Conservation (phyloP, 1,140 invertebrate genomes). For the Trigoniulus corallinus region DNA sequence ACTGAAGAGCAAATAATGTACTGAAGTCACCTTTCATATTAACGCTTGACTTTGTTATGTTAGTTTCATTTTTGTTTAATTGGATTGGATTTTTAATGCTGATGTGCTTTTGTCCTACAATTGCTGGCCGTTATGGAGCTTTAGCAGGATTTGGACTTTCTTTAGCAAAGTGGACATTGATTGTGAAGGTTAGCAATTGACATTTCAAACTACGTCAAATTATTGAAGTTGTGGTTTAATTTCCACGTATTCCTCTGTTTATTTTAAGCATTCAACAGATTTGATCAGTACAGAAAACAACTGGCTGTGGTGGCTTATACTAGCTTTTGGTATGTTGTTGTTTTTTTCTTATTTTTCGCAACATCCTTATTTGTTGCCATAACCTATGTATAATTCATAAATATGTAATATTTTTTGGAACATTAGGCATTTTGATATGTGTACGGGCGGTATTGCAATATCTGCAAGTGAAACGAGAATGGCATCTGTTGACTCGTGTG, state of each 20-base stretch:
- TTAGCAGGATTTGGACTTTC: slow-evolving; percentile 80
- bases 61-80: slow-evolving; percentile 77
- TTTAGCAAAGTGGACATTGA: slow-evolving; percentile 83
- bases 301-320: slow-evolving; percentile 78
- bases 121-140: slow-evolving; percentile 80
- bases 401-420: slow-evolving; percentile 8
- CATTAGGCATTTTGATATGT: slow-evolving; percentile 62
- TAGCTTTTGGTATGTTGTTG: slow-evolving; percentile 69
- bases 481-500: slow-evolving; percentile 63
- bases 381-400: not conserved
- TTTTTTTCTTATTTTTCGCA: too few species aligned
- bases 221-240: not conserved
- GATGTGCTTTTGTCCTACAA: slow-evolving; percentile 84
- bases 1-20: not conserved
- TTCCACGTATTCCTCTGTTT: too few species aligned
- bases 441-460: slow-evolving; percentile 75
- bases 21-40: slow-evolving; percentile 2
- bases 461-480: slow-evolving; percentile 72
- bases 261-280: slow-evolving; percentile 49
- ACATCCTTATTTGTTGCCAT: too few species aligned
- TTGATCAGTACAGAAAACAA: slow-evolving; percentile 59
- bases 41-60: slow-evolving; percentile 14
- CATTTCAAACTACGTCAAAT: not conserved
- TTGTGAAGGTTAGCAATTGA: slow-evolving; percentile 45
- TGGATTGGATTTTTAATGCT: slow-evolving; percentile 85